Percentiles rank a stretch among this genome's conserved stretches.
These are phyloP conservation scores for Eumerus sabulonum DNA, from an alignment of 2,888 invertebrate genomes.

Conservation along the genomic window DNA sequence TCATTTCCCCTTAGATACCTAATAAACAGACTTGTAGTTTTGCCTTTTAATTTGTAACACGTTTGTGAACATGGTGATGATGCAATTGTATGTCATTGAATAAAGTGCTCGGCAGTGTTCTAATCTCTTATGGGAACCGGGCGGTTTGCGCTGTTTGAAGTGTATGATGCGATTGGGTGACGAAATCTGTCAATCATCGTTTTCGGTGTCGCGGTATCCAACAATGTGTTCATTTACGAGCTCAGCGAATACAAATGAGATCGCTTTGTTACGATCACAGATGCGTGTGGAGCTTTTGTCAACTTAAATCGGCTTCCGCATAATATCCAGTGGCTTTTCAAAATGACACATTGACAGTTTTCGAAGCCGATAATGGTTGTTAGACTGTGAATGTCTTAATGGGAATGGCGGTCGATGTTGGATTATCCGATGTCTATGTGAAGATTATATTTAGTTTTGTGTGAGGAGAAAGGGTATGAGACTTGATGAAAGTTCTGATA, in stretches of 20 bases:
- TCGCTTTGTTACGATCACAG: constrained; percentile 15
- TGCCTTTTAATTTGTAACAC: constrained; percentile 46
- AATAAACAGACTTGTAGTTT: constrained; percentile 44
- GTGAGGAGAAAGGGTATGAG: no score
- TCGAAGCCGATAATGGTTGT: constrained; percentile 23
- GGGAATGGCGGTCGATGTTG: neutral
- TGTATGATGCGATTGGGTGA: constrained; percentile 39
- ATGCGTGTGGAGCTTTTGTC: constrained; percentile 28
- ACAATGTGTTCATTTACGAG: constrained; percentile 50
- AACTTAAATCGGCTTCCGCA: constrained; percentile 34
- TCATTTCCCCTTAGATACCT: constrained; percentile 5
- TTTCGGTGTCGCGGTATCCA: constrained; percentile 47
- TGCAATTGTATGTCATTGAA: constrained; percentile 30
- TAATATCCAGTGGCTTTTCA: constrained; percentile 43
- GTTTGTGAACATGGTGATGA: constrained; percentile 41
- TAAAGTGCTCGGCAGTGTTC: constrained; percentile 29
- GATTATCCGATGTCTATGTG: neutral
- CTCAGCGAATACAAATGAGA: constrained; percentile 48
- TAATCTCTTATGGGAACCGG: constrained; percentile 10
- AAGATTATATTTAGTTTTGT: no score
- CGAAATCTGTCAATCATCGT: constrained; percentile 56
- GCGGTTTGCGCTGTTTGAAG: neutral
- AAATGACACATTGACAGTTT: constrained; percentile 46
- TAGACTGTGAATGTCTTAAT: neutral
- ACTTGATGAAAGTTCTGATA: no score